Base-by-base conservation (phyloP, 2,888 invertebrate species). In the Drosophila meridionalis region DNA sequence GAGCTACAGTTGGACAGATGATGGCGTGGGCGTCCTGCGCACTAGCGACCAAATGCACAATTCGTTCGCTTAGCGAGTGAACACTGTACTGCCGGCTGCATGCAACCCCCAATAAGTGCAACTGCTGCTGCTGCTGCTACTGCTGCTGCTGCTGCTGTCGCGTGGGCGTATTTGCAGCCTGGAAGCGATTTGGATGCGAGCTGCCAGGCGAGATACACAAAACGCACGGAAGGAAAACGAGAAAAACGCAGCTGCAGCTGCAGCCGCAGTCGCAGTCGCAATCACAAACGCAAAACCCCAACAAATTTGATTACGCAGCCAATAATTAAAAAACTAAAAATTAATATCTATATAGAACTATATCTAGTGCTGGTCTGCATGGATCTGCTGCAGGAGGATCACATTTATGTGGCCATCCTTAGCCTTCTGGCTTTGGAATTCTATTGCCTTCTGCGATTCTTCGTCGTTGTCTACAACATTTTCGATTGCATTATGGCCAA, bases 81-180 rank as follows among this genome's bases (percentile, higher is more conserved):
- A 47, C 47, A 78, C 79, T 82, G 82, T 78, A 28, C 14, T 5
- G 30, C 14, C 8, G 62, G 50, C 74, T 58, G 74, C 68, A 70
- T 69, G 66, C 78, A 82, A 82, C 79, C 83, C 78, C 62, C 69
- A 32, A 56, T 50, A 68, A 58, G 43, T 69, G 80, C 78, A 82
- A 59, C 32, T 60, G 69, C 67, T 32, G 55, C 43, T 26, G 30
- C 53, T 7, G 40, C 40, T 6, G 20, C 36, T 59, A 61, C 20
- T 12, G 30, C 52, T 12, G 40, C 40, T 6, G 20, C 36, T 59
- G 64, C 20, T 12, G 30, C 52, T 12, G 43, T 32, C 30, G 40
- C 61, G 69, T 80, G 80, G 79, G 76, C 79, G 76, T 76, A 28
- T 45, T 52, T 74, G 87, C 90, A 83, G 72, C 82, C 83, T 83